These are phyloP conservation scores for Cromileptes altivelis DNA, from an alignment of 2,113 vertebrate genomes.

Conservation along the genomic window DNA sequence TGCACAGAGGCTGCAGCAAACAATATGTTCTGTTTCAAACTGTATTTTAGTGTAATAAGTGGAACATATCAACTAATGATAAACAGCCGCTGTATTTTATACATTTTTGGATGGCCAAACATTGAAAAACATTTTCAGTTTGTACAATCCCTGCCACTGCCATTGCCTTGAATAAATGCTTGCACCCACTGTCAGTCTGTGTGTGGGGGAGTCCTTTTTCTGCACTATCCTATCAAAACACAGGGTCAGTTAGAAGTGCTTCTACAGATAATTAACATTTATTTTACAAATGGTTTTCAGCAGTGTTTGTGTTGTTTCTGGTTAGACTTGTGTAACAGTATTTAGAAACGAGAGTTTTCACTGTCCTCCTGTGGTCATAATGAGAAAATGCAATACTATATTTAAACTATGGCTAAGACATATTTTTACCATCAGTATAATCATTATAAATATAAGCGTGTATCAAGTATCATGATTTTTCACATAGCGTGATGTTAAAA, in stretches of 20 bases:
- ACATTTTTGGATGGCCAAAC: conserved; percentile 47
- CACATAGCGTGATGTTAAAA: too few species aligned
- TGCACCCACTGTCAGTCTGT: conserved; percentile 33
- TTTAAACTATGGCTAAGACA: too few species aligned
- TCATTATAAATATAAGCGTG: too few species aligned
- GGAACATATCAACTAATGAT: conserved; percentile 20
- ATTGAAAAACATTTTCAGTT: conserved; percentile 50
- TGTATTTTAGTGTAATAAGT: conserved; percentile 30
- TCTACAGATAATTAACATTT: neutral
- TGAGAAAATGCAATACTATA: neutral
- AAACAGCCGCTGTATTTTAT: conserved; percentile 55
- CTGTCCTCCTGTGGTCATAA: neutral
- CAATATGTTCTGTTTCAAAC: conserved; percentile 8
- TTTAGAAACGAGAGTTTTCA: neutral
- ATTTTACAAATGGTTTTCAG: too few species aligned
- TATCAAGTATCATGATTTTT: too few species aligned
- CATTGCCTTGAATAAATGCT: conserved; percentile 77
- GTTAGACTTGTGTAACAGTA: too few species aligned
- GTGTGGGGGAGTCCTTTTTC: neutral
- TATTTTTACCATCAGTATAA: too few species aligned
- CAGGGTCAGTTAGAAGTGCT: neutral
- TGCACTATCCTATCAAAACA: neutral
- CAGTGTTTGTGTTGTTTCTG: too few species aligned
- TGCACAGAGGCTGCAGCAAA: neutral
- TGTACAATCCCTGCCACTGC: conserved; percentile 63